Percentiles rank a stretch among this genome's conserved stretches.
Conservation (phyloP, 1,140 invertebrate genomes). For the Gryon sp. region DNA sequence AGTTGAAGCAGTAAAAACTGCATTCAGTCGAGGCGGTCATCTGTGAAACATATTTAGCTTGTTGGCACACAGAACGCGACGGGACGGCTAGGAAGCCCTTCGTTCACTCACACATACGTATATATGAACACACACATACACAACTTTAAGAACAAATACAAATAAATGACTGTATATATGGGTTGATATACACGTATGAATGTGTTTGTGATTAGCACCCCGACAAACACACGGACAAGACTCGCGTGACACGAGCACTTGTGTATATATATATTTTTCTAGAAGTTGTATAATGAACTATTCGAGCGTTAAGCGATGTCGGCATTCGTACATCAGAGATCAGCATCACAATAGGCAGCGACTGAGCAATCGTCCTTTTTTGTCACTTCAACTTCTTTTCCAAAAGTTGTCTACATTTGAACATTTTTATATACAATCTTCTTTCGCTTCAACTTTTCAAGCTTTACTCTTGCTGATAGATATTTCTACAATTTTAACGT, state of each 20-base stretch:
- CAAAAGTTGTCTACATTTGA: too few species aligned
- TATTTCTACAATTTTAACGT: too few species aligned
- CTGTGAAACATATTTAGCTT: conserved; percentile 80
- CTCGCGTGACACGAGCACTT: conserved; percentile 52
- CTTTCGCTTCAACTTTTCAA: too few species aligned
- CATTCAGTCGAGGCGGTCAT: conserved; percentile 77
- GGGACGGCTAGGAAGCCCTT: conserved; percentile 69
- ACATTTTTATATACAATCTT: too few species aligned
- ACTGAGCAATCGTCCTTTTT: conserved; percentile 50
- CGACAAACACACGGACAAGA: conserved; percentile 11
- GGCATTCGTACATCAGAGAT: conserved; percentile 36
- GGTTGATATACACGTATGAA: too few species aligned
- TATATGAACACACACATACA: conserved; percentile 37
- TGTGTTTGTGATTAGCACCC: conserved; percentile 28
- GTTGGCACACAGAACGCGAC: conserved; percentile 77
- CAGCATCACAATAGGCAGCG: conserved; percentile 45
- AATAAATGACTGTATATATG: too few species aligned
- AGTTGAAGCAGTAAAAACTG: conserved; percentile 58
- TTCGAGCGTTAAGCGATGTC: conserved; percentile 54
- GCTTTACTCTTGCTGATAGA: too few species aligned
- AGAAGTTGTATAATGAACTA: conserved; percentile 54
- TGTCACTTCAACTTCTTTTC: conserved; percentile 2
- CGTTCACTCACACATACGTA: conserved; percentile 44
- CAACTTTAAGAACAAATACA: too few species aligned
- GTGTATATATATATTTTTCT: conserved; percentile 58